phyloP scores from a whole-genome alignment of 2,888 invertebrate species.

The Scaptomyza parva region DNA sequence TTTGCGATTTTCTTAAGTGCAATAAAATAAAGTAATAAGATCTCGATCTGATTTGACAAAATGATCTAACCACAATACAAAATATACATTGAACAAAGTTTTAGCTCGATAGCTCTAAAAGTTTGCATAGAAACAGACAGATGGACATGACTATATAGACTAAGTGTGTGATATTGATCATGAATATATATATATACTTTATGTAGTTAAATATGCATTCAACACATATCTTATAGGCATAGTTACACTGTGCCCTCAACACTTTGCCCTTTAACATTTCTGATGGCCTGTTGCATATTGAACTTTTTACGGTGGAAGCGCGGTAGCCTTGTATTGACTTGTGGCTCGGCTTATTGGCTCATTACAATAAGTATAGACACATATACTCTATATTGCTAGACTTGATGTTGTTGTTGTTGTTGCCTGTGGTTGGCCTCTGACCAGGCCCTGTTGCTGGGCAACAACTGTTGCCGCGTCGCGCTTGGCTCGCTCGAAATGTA shows the following conservation, averaged over 20 bases:
- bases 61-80: no score
- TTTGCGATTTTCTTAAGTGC: no score
- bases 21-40: no score
- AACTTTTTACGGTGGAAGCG: constrained; percentile 38
- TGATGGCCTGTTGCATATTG: constrained; percentile 68
- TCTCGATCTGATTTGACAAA: no score
- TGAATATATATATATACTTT: no score
- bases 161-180: no score
- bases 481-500: constrained; percentile 68
- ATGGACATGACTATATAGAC: no score
- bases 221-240: neutral
- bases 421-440: constrained; percentile 1
- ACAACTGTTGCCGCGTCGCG: constrained; percentile 50
- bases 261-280: constrained; percentile 26
- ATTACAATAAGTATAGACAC: neutral
- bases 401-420: constrained; percentile 12
- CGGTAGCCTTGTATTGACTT: constrained; percentile 12
- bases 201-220: no score
- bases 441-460: neutral
- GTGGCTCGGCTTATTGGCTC: neutral
- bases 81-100: no score
- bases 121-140: no score
- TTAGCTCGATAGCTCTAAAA: no score
- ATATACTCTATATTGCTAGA: no score
- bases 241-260: constrained; percentile 17